Evolutionary conservation across 1,140 invertebrate species (phyloP).

Genomic region (Sycophila sp.): DNA sequence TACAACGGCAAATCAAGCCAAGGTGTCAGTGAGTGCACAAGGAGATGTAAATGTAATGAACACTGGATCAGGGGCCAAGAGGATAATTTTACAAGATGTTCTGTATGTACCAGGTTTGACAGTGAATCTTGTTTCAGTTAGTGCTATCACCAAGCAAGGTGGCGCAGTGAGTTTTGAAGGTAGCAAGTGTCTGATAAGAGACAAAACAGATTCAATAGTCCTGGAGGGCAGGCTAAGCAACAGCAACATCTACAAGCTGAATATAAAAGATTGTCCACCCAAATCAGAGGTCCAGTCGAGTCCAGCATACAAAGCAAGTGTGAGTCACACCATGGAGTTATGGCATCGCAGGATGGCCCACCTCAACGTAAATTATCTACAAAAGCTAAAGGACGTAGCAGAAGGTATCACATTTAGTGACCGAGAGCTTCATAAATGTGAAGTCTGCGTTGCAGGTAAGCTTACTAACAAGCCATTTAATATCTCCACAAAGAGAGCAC

Average conservation of each 20-base stretch:
- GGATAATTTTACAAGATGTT: too few relatives aligned
- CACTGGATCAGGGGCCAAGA: too few relatives aligned
- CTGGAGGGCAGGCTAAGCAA: neutral
- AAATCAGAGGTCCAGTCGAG: neutral
- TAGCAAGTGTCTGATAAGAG: neutral
- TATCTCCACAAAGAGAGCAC: neutral
- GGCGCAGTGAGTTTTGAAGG: too few relatives aligned
- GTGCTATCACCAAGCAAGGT: too few relatives aligned
- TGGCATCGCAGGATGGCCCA: constrained; percentile 34
- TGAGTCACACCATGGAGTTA: neutral
- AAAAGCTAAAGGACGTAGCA: constrained; percentile 43
- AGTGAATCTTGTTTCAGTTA: too few relatives aligned
- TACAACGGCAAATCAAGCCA: too few relatives aligned
- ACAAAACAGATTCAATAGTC: neutral
- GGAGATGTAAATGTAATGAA: too few relatives aligned
- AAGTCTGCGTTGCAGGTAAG: neutral
- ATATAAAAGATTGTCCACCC: neutral
- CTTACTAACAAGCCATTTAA: neutral
- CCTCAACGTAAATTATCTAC: constrained; percentile 49
- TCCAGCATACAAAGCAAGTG: neutral
- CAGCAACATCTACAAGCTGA: neutral
- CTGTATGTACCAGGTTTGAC: too few relatives aligned
- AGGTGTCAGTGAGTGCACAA: too few relatives aligned
- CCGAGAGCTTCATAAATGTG: constrained; percentile 47
- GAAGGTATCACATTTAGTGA: constrained; percentile 29